Evolutionary conservation across 2,797 vertebrate genomes (phyloP), one percentile per base, ranked within the genome.

Genomic region (Dipus sagitta): DNA sequence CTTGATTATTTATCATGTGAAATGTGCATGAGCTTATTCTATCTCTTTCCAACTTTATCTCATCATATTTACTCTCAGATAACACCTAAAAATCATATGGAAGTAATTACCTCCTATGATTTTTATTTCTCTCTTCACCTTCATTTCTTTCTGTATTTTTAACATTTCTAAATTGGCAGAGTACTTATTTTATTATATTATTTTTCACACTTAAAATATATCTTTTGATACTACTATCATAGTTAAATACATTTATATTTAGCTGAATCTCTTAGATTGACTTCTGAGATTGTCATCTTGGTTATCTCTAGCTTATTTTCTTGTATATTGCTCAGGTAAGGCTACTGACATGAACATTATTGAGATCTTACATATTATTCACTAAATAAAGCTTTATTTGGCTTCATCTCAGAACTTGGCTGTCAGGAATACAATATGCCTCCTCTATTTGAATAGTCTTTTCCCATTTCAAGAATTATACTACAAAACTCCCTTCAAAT

Each of bases 401-500:
- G 10, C 79, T 94, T 82, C 4, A 1, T 68, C 15, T 83, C 12
- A 58, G 1, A 64, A 17, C 68, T 79, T 67, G 26, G 86, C 38
- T 89, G 24, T 82, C 52, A 64, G 9, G 14, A 86, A 60, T 15
- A 8, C 1, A 88, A 7, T 54, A 6, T 81, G 4, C 4, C 14
- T 11, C 85, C 89, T 71, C 15, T 70, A 1, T 32, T 24, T 86
- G 12, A 13, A 54, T n/a, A 28, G 8, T n/a, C 11, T 85, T 23
- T 11, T 83, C 84, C 85, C 34, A 71, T 60, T 84, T 92, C 11
- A 87, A 21, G 7, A 82, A 68, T 90, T 96, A 42, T 84, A 20
- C 3, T 94, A 28, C 68, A 58, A 74, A 92, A 38, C 23, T 3
- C 14, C 76, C 96, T 84, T 81, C 26, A 95, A 92, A 90, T 9